These are phyloP conservation scores for Chauna torquata DNA, from an alignment of 2,113 vertebrate species.

Conservation along the genomic window DNA sequence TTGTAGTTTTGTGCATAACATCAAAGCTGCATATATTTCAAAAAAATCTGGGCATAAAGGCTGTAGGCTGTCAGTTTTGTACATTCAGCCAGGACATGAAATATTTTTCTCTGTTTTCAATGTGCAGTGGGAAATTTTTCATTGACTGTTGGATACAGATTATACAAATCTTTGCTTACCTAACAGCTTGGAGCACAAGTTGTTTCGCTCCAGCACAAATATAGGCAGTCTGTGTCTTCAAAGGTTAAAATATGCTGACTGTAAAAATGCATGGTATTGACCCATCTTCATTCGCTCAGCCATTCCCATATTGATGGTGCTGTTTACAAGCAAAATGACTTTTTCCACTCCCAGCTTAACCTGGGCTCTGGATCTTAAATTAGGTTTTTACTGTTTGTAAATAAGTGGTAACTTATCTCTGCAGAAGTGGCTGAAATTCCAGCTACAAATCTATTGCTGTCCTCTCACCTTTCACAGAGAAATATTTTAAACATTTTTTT, in stretches of 20 bases:
- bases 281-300: not conserved
- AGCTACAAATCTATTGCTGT: not conserved
- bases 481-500: not conserved
- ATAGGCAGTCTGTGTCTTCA: not conserved
- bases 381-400: not conserved
- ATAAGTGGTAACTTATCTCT: not conserved
- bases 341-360: not conserved
- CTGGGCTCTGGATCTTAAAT: not conserved
- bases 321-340: not conserved
- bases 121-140: not conserved
- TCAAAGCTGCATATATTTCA: not conserved
- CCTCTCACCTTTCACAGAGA: not conserved
- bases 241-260: not conserved
- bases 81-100: not conserved
- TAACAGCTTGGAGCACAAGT: not conserved
- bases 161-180: constrained; percentile 2
- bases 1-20: not conserved
- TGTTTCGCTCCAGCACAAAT: not conserved
- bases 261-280: not conserved
- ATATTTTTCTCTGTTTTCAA: not conserved
- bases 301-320: not conserved
- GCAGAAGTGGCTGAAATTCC: not conserved
- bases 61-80: not conserved
- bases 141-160: not conserved
- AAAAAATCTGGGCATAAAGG: not conserved